phyloP scores from a whole-genome alignment of 2,113 vertebrate genomes.

The Hippotragus niger region DNA sequence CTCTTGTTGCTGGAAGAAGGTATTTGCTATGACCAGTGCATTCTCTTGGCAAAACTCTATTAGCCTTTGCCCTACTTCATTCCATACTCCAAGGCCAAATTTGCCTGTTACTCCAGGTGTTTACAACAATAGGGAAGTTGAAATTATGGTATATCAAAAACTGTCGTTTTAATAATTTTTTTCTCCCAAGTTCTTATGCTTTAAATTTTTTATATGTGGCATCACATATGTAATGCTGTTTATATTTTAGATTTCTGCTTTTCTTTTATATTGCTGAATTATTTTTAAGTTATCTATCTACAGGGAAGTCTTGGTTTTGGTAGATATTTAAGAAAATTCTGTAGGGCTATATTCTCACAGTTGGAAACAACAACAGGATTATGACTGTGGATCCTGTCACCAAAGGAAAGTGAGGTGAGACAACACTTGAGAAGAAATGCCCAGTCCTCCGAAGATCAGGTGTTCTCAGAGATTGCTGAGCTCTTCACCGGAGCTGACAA shows the following conservation, averaged over 20 bases:
- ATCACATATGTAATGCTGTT: neutral
- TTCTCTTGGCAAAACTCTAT: too few relatives aligned
- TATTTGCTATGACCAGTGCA: too few relatives aligned
- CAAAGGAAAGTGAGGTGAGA: neutral
- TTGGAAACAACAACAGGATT: neutral
- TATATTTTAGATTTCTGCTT: neutral
- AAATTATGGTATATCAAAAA: neutral
- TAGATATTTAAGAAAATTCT: conserved; percentile 9
- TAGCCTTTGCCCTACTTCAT: too few relatives aligned
- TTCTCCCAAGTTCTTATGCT: neutral
- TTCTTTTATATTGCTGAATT: conserved; percentile 30
- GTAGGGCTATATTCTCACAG: neutral
- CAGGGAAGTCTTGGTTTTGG: conserved; percentile 34
- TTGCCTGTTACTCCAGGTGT: too few relatives aligned
- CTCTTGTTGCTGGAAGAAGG: too few relatives aligned
- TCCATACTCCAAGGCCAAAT: too few relatives aligned
- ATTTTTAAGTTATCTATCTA: conserved; percentile 1
- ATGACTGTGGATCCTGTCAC: neutral
- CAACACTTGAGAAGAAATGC: neutral
- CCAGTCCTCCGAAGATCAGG: neutral
- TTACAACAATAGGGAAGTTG: neutral
- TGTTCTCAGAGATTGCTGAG: neutral
- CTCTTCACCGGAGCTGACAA: neutral
- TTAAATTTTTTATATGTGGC: neutral
- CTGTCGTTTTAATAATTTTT: neutral